Conservation (phyloP, 2,888 invertebrate species). For the Drepanosiphum platanoidis region DNA sequence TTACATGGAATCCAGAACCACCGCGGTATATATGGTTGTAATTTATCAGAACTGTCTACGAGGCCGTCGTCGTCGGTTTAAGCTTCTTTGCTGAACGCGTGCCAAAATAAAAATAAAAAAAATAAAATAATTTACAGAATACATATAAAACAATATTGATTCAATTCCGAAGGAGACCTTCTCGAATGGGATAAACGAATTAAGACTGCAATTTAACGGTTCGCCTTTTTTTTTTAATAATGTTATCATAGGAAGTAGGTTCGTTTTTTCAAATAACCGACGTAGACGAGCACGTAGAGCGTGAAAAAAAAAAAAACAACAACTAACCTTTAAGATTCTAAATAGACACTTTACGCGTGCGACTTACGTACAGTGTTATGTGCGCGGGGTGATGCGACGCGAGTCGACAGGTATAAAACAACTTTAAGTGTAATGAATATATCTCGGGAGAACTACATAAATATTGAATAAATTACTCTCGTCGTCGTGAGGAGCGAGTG, state of each 20-base stretch:
- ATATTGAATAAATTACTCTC: neutral
- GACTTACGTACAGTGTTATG: too few relatives aligned
- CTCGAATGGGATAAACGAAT: neutral
- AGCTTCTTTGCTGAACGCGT: constrained; percentile 17
- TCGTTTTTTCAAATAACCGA: neutral
- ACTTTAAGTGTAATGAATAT: neutral
- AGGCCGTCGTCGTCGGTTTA: neutral
- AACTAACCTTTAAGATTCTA: neutral
- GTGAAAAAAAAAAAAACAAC: neutral
- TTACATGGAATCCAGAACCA: constrained; percentile 46
- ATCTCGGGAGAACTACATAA: neutral
- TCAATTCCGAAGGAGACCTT: neutral
- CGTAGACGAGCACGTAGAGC: neutral
- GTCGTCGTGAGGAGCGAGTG: neutral
- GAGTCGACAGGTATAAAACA: neutral
- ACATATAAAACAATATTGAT: constrained; percentile 35
- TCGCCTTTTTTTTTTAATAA: neutral
- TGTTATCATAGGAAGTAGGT: neutral
- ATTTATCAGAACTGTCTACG: constrained; percentile 51
- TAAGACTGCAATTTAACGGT: neutral
- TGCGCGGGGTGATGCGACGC: too few relatives aligned
- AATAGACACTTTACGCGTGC: neutral
- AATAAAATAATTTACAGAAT: constrained; percentile 1
- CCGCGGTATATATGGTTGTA: constrained; percentile 28
- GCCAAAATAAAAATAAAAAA: too few relatives aligned